These are phyloP conservation scores for Sinosuthora webbiana DNA, from an alignment of 2,113 vertebrate species.

Conservation along the genomic window DNA sequence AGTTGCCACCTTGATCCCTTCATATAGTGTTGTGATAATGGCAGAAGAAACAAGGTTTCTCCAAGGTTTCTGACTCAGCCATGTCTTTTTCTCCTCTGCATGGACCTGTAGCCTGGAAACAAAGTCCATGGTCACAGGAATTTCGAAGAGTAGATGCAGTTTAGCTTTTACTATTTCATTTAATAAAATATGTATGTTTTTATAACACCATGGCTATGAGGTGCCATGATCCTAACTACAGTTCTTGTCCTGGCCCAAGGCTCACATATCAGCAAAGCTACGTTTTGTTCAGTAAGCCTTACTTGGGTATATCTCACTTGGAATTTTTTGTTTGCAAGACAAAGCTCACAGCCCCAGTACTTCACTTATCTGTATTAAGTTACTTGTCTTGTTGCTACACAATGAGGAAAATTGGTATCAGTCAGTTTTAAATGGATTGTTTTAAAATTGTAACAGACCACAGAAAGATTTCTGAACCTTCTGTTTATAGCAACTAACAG, in stretches of 20 bases:
- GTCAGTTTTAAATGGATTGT: not conserved
- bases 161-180: not conserved
- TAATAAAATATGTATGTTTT: not conserved
- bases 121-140: not conserved
- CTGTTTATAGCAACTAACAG: slow-evolving; percentile 25
- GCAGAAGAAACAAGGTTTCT: not conserved
- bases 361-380: slow-evolving; percentile 18
- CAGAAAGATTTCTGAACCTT: not conserved
- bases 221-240: not conserved
- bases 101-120: not conserved
- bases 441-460: slow-evolving; percentile 16
- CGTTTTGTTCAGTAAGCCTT: not conserved
- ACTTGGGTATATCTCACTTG: not conserved
- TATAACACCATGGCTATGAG: not conserved
- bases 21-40: not conserved
- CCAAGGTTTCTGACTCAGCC: not conserved
- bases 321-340: not conserved
- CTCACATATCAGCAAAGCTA: not conserved
- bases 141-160: not conserved
- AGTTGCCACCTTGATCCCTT: not conserved
- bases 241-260: not conserved
- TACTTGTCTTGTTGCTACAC: not conserved
- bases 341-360: not conserved
- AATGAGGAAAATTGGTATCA: slow-evolving; percentile 17
- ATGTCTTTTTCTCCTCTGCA: not conserved